Conservation (phyloP, 2,888 invertebrate species). For the Apomyelois bistriatella region DNA sequence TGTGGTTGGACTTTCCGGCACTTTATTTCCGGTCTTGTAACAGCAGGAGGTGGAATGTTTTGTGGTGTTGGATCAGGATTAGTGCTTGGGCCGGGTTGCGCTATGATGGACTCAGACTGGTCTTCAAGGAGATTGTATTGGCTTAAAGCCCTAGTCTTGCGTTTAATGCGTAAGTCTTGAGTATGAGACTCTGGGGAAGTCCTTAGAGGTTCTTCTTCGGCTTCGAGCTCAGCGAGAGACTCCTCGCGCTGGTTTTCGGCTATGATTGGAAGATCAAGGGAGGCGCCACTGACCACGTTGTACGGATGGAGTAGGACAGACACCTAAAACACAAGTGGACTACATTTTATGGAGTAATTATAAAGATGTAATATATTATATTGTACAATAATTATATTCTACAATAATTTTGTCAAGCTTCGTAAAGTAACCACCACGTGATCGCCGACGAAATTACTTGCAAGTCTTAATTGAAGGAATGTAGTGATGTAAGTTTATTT, state of each 20-base stretch:
- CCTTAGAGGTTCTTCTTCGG: constrained; percentile 25
- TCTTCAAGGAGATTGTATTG: constrained; percentile 42
- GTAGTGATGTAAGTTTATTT: no score
- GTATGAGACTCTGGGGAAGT: constrained; percentile 11
- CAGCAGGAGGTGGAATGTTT: constrained; percentile 16
- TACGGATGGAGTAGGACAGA: constrained; percentile 61
- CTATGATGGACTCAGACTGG: constrained; percentile 27
- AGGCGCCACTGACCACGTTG: constrained; percentile 50
- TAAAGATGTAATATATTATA: no score
- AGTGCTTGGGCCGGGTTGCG: constrained; percentile 37
- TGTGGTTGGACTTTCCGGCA: constrained; percentile 23
- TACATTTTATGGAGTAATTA: not conserved
- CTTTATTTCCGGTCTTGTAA: constrained; percentile 27
- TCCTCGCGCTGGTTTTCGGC: constrained; percentile 52
- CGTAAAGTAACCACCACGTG: no score
- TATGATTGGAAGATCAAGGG: constrained; percentile 59
- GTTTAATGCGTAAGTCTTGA: constrained; percentile 22
- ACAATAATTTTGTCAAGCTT: no score
- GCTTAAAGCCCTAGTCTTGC: constrained; percentile 44
- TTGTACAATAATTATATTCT: no score
- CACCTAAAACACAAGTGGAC: constrained; percentile 36
- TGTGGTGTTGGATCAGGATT: constrained; percentile 24
- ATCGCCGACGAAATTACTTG: no score
- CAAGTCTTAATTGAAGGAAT: no score
- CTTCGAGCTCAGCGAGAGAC: constrained; percentile 37